Evolutionary conservation across 2,797 vertebrate species (phyloP).

Genomic region (Podarcis lilfordi): DNA sequence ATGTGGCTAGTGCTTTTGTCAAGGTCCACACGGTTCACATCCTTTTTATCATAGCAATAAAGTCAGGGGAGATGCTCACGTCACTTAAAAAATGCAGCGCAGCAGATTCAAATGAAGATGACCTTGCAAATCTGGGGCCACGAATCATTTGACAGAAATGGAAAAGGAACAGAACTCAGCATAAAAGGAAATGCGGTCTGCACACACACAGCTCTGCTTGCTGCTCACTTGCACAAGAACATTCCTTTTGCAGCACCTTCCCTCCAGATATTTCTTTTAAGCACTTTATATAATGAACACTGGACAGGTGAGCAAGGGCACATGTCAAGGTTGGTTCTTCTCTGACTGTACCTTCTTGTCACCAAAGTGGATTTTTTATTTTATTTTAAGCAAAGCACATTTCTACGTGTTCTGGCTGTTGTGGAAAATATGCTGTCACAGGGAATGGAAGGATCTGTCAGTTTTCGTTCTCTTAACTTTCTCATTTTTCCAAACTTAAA

Average conservation of each 20-base stretch:
- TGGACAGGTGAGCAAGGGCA: neutral
- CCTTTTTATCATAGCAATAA: slow-evolving; percentile 60
- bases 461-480: no score
- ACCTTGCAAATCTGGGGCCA: slow-evolving; percentile 58
- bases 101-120: slow-evolving; percentile 61
- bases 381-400: neutral
- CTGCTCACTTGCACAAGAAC: slow-evolving; percentile 17
- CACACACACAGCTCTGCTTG: slow-evolving; percentile 6
- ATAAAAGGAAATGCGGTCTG: slow-evolving; percentile 27
- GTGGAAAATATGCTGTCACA: neutral
- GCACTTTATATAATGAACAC: neutral
- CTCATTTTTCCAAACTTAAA: no score
- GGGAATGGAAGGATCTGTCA: no score
- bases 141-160: slow-evolving; percentile 59
- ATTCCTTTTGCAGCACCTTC: slow-evolving; percentile 21
- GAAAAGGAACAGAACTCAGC: slow-evolving; percentile 32
- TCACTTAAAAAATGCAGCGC: slow-evolving; percentile 56
- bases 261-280: slow-evolving; percentile 8
- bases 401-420: neutral
- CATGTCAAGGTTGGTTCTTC: neutral
- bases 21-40: slow-evolving; percentile 42
- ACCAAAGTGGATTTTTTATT: neutral
- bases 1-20: slow-evolving; percentile 51
- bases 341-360: neutral
- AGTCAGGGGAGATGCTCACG: slow-evolving; percentile 34